These are phyloP conservation scores for Papilio protenor DNA, from an alignment of 2,888 invertebrate genomes.

Conservation along the genomic window DNA sequence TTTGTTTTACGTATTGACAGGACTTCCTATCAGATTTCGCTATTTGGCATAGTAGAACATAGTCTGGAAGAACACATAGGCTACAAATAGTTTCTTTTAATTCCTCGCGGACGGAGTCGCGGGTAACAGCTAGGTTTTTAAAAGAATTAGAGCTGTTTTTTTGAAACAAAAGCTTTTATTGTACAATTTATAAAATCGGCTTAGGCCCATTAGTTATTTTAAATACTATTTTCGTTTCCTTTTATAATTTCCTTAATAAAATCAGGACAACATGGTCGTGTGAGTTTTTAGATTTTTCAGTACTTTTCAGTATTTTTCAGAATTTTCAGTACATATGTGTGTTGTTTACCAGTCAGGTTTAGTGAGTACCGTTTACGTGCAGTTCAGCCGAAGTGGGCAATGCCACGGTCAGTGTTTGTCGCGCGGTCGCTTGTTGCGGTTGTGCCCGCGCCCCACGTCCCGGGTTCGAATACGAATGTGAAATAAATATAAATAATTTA, in stretches of 20 bases:
- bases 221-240: background rate
- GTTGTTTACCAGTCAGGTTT: conserved; percentile 33
- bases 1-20: background rate
- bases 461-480: too few relatives aligned
- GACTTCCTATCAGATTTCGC: background rate
- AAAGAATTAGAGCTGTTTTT: background rate
- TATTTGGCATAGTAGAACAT: too few relatives aligned
- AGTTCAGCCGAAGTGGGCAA: conserved; percentile 40
- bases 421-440: conserved; percentile 43
- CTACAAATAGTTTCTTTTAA: too few relatives aligned
- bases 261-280: too few relatives aligned
- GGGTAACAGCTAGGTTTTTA: too few relatives aligned
- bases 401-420: conserved; percentile 48
- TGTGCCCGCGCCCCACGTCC: conserved; percentile 33
- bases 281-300: too few relatives aligned
- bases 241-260: background rate
- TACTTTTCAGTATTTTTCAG: conserved; percentile 1
- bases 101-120: too few relatives aligned
- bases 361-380: background rate
- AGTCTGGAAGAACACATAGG: too few relatives aligned
- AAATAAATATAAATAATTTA: too few relatives aligned
- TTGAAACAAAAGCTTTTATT: background rate
- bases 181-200: background rate
- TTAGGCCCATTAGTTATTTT: too few relatives aligned
- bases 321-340: background rate